Evolutionary conservation across 2,113 vertebrate genomes (phyloP).

Genomic region (Choloepus hoffmanni): DNA sequence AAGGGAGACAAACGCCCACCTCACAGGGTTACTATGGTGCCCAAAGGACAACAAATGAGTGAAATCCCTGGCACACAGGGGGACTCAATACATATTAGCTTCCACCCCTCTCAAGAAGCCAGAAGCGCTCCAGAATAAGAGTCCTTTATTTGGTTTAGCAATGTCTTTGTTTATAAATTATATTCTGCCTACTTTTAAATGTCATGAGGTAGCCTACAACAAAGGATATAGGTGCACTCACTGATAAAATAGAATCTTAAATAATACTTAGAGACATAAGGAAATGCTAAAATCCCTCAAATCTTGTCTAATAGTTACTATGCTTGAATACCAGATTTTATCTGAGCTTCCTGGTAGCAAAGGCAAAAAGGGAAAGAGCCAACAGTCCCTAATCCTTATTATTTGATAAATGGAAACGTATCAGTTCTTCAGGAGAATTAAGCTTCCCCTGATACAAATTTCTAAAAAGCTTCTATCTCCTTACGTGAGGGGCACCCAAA

Average conservation of each 20-base stretch:
- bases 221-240: neutral
- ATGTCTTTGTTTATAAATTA: slow-evolving; percentile 1
- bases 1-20: fast-evolving
- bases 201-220: neutral
- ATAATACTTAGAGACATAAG: neutral
- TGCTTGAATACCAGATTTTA: neutral
- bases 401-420: neutral
- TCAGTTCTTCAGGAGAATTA: neutral
- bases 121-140: neutral
- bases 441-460: neutral
- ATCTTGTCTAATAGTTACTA: neutral
- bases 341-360: slow-evolving; percentile 22
- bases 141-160: neutral
- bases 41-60: neutral
- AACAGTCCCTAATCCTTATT: neutral
- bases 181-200: slow-evolving; percentile 37
- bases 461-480: neutral
- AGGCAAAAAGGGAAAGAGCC: neutral
- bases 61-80: neutral
- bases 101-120: neutral
- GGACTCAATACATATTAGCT: no score
- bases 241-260: neutral
- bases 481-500: neutral
- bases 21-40: neutral
- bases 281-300: neutral